A percentile compares a stretch with the other conserved stretches of the same genome.
These are phyloP conservation scores for Microtus ochrogaster DNA, from an alignment of 2,113 vertebrate genomes.

Conservation along the genomic window DNA sequence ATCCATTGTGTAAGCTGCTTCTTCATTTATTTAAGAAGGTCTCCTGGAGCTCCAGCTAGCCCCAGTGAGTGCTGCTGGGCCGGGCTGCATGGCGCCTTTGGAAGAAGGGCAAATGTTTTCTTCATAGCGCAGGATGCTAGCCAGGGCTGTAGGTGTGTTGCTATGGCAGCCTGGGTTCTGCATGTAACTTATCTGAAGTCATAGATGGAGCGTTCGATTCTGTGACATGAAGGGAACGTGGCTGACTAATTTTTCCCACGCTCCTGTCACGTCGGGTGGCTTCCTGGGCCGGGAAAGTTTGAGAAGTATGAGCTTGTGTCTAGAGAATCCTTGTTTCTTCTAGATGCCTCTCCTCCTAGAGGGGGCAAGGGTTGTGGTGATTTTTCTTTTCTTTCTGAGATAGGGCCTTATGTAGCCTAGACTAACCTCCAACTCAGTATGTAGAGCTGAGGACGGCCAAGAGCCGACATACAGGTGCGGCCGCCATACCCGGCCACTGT, in stretches of 20 bases:
- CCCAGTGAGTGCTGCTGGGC: not conserved
- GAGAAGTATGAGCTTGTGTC: slow-evolving; percentile 21
- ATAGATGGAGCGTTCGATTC: slow-evolving; percentile 46
- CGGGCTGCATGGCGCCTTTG: not conserved
- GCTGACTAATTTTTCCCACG: slow-evolving; percentile 66
- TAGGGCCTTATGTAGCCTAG: not conserved
- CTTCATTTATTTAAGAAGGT: too few species aligned
- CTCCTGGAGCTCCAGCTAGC: too few species aligned
- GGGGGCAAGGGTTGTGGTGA: not conserved
- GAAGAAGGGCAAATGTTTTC: slow-evolving; percentile 22
- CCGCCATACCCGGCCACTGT: not conserved
- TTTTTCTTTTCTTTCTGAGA: not conserved
- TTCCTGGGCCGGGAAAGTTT: not conserved
- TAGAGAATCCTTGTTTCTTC: not conserved
- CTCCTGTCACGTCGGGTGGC: not conserved
- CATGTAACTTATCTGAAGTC: slow-evolving; percentile 44
- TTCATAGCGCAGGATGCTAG: not conserved
- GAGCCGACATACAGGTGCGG: not conserved
- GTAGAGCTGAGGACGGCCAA: not conserved
- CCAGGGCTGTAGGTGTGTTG: slow-evolving; percentile 34
- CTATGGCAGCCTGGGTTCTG: slow-evolving; percentile 13
- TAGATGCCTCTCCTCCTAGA: not conserved
- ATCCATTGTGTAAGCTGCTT: not conserved
- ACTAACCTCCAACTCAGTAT: not conserved
- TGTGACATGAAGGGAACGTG: slow-evolving; percentile 15